A percentile compares a stretch with the other conserved stretches of the same genome.
phyloP scores from a whole-genome alignment of 2,113 vertebrate genomes.

The Echinops telfairi region DNA sequence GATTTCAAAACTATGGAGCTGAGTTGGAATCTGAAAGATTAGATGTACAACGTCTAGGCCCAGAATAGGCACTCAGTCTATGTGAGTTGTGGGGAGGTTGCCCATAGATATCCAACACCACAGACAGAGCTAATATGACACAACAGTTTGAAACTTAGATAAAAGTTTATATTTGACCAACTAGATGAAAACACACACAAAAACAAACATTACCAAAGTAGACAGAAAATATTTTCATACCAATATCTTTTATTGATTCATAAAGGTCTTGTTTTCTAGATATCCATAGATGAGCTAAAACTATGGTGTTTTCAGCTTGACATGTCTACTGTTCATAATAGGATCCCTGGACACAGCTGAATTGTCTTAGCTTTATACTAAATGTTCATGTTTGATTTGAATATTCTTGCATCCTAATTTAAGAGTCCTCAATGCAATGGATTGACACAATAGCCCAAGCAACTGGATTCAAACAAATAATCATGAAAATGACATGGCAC shows the following conservation, averaged over 20 bases:
- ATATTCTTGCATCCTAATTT: not conserved
- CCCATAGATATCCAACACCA: too few species aligned
- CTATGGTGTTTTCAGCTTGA: not conserved
- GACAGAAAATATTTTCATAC: not conserved
- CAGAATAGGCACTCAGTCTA: not conserved
- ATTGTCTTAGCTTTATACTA: not conserved
- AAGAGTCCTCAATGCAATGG: not conserved
- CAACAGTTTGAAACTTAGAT: not conserved
- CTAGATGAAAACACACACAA: not conserved
- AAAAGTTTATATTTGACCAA: not conserved
- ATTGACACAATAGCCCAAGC: not conserved
- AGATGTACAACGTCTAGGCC: not conserved
- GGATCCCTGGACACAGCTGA: not conserved
- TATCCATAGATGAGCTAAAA: not conserved
- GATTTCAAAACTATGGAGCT: too few species aligned
- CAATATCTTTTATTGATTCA: not conserved
- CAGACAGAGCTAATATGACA: not conserved
- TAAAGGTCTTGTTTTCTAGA: constrained; percentile 18
- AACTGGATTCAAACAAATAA: not conserved
- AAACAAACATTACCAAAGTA: not conserved
- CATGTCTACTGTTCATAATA: not conserved
- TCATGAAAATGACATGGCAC: not conserved
- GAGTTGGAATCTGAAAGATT: not conserved
- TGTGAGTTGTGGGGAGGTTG: not conserved
- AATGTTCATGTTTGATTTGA: constrained; percentile 4